Evolutionary conservation across 2,797 vertebrate species (phyloP), one percentile per base, ranked within the genome.

Genomic region (Siniperca undulata): DNA sequence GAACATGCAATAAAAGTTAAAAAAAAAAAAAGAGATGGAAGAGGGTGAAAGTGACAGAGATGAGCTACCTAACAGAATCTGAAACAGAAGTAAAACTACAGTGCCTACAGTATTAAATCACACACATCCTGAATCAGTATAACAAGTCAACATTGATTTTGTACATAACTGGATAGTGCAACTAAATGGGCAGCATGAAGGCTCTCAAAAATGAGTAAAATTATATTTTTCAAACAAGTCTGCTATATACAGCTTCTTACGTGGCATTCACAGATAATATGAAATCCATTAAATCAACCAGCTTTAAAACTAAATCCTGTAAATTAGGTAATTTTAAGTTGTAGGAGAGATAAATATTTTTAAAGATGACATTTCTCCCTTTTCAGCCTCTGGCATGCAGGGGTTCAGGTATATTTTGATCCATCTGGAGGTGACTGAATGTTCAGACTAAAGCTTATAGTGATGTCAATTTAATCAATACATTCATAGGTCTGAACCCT

Each of bases 1-100:
- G 50, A 83, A 81, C 13, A 82, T 56, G 24, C 13, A 52, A 55
- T 22, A 20, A 77, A 56, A 68, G n/a, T 38, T 12, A 30, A 50
- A 24, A 70, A 44, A 78, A 67, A 77, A 42, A 50, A 12, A 30
- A 77, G 46, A 58, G 64, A 76, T 77, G 27, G 61, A 61, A 77
- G n/a, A 58, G 42, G 64, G 42, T 52, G 52, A 70, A 70, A 53
- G 30, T 60, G 59, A 52, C 27, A 24, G 60, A 66, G 36, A 69
- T 68, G 60, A 56, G 20, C 40, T 22, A 30, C 30, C 12, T 13
- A 44, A 11, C 2, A 44, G 13, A 44, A 44, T 13, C 42, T 44
- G 44, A 46, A 74, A 17, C 24, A 16, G 7, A 17, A 59, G 34
- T 14, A 20, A 19, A 36, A 61, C 17, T 60, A 11, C 14, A 30